phyloP scores from a whole-genome alignment of 2,113 vertebrate genomes.

The Callaeas wilsoni region DNA sequence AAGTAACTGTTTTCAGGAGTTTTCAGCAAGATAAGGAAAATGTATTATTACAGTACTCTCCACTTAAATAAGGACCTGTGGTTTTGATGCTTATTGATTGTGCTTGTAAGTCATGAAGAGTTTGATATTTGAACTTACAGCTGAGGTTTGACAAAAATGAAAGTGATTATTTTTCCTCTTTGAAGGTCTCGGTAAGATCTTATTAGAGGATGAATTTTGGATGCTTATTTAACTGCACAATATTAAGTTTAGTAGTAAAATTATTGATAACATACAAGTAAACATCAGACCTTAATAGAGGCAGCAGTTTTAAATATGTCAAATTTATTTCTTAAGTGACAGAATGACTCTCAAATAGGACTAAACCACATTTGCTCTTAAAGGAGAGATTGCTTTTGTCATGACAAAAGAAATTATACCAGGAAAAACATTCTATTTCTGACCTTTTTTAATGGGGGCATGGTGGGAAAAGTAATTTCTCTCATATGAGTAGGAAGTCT shows the following conservation, averaged over 20 bases:
- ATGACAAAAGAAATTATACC: neutral
- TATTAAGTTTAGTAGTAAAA: neutral
- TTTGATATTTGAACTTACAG: neutral
- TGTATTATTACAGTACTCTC: neutral
- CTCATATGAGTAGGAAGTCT: neutral
- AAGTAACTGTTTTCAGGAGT: neutral
- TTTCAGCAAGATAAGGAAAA: neutral
- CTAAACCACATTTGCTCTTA: neutral
- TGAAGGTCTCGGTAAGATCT: neutral
- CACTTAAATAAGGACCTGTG: neutral
- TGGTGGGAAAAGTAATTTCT: neutral
- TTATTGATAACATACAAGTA: neutral
- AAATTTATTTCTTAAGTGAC: neutral
- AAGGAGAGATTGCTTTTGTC: neutral
- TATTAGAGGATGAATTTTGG: neutral
- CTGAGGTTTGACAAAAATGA: conserved; percentile 5
- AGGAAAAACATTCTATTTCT: neutral
- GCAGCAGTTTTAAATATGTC: neutral
- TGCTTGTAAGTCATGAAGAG: neutral
- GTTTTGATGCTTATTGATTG: neutral
- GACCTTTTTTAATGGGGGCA: accelerated
- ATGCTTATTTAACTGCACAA: neutral
- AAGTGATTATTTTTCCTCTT: neutral
- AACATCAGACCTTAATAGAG: neutral
- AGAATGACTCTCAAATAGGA: neutral